A percentile compares a stretch with the other conserved stretches of the same genome.
phyloP scores from a whole-genome alignment of 2,797 vertebrate genomes.

The Schizothorax lantsangensis region DNA sequence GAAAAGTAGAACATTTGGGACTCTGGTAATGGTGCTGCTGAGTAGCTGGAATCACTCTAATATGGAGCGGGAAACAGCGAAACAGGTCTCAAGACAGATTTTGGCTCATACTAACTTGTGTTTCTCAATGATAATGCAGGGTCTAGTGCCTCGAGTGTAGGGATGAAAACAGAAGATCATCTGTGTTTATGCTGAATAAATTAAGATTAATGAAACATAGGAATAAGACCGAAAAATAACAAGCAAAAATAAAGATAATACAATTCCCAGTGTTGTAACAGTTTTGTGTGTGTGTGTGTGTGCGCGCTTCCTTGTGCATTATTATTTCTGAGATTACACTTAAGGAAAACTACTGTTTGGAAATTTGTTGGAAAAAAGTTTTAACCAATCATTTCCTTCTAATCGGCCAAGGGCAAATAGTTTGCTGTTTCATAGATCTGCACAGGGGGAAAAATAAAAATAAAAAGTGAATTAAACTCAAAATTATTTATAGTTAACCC shows the following conservation, averaged over 20 bases:
- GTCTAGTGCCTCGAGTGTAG: not conserved
- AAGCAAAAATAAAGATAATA: not conserved
- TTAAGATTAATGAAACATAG: constrained; percentile 9
- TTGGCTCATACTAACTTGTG: constrained; percentile 10
- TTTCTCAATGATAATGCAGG: constrained; percentile 7
- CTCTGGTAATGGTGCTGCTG: not conserved
- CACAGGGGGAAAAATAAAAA: not conserved
- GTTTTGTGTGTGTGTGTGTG: not conserved
- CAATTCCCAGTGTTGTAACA: not conserved
- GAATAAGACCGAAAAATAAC: not conserved
- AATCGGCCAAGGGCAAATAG: not conserved
- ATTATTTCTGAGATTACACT: not conserved
- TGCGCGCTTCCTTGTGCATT: not conserved
- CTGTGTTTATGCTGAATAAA: not conserved
- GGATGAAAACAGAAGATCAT: not conserved
- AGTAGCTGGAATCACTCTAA: not conserved
- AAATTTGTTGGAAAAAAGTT: not conserved
- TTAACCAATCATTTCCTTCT: not conserved
- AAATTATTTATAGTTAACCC: not conserved
- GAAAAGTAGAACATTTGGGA: constrained; percentile 3
- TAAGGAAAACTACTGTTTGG: not conserved
- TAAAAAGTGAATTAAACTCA: not conserved
- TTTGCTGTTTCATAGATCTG: not conserved
- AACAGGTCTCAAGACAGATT: constrained; percentile 13
- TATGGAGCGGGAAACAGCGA: not conserved